Evolutionary conservation across 2,113 vertebrate genomes (phyloP).

Genomic region (cat (Felis catus)): F.catus_Fca126_mat1.0 CM031416.1:142891001-142891500

Average conservation of each 20-base stretch:
- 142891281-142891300: fast-evolving
- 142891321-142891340: neutral
- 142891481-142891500: no score
- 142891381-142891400: neutral
- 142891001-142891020: fast-evolving
- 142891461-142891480: neutral
- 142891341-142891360: neutral
- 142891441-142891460: neutral
- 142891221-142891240: neutral
- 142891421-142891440: neutral
- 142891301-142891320: neutral
- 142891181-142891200: neutral
- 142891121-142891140: neutral
- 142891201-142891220: neutral
- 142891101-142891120: neutral
- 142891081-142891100: neutral
- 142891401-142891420: fast-evolving
- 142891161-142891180: neutral
- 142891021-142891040: fast-evolving
- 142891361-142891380: neutral
- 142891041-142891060: neutral
- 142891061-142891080: neutral
- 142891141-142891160: neutral
- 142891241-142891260: fast-evolving
- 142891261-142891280: neutral